phyloP scores from a whole-genome alignment of 2,888 invertebrate genomes.

The Steinernema scapterisci region DNA sequence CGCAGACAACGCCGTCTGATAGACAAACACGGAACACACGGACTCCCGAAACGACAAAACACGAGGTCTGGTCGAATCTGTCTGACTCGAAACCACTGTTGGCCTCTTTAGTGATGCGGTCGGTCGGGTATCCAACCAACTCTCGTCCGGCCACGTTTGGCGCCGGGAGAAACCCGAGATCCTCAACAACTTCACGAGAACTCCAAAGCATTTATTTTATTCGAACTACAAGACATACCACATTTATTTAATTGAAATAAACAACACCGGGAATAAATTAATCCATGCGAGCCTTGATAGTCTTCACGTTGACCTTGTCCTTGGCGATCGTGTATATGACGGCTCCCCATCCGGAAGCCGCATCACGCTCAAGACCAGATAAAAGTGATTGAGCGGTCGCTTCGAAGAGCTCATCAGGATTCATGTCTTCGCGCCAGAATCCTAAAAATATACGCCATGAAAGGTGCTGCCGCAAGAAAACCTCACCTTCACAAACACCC shows the following conservation, averaged over 20 bases:
- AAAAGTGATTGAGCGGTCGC: constrained; percentile 90
- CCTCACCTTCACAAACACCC: constrained; percentile 83
- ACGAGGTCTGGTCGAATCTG: too few relatives aligned
- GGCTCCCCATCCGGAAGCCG: constrained; percentile 97
- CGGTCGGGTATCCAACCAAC: too few relatives aligned
- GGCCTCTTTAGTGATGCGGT: too few relatives aligned
- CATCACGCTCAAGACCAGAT: constrained; percentile 94
- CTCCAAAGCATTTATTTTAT: too few relatives aligned
- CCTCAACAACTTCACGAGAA: too few relatives aligned
- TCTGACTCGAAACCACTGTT: too few relatives aligned
- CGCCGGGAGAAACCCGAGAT: too few relatives aligned
- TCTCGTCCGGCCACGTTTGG: too few relatives aligned
- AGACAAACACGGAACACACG: too few relatives aligned
- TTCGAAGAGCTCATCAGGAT: constrained; percentile 91
- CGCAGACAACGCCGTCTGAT: too few relatives aligned
- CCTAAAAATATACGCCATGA: constrained; percentile 44
- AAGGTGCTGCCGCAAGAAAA: background rate
- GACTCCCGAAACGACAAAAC: too few relatives aligned
- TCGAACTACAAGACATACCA: too few relatives aligned
- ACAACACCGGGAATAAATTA: constrained; percentile 39
- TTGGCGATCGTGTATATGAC: constrained; percentile 76
- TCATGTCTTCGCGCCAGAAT: constrained; percentile 68
- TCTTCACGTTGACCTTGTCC: constrained; percentile 64
- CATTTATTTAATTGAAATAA: background rate
- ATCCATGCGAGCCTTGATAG: constrained; percentile 65